Base-by-base conservation (phyloP, 2,888 invertebrate genomes). In the Leptothorax acervorum region DNA sequence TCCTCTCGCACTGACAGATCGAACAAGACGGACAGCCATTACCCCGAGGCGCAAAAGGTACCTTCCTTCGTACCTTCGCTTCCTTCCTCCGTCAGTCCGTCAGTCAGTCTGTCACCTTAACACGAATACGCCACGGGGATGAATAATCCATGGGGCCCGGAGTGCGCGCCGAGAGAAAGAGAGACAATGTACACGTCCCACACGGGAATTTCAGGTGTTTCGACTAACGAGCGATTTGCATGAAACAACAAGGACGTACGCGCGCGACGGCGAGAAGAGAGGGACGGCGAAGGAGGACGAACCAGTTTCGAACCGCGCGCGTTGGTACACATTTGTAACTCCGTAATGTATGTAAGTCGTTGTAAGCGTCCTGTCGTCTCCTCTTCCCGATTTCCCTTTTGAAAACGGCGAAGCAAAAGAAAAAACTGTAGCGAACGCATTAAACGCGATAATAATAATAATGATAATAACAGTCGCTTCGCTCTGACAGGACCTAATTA, bases 61-160 rank as follows among this genome's bases (percentile, higher is more conserved):
- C 68, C 75, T 63, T 70, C 39, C 55, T 57, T 57, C 74, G 73
- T 68, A 63, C 65, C 71, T 75, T 76, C 55, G 62, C 60, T 70
- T 57, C 71, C 42, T 63, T 76, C 75, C 82, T 68, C 81, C 79
- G 57, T 75, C 53, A 51, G 85, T 78, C 84, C 73, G 75, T 82
- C 89, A 75, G 62, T 74, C 73, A 28, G 82, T 74, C 74, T 73
- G 87, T 88, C 90, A 87, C 79, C 78, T 63, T 78, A 88, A 90
- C 88, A 84, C 88, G 81, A 74, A 79, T 60, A 74, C 84, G 84
- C 73, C 73, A 84, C 84, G 83, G 83, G 87, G 88, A 93, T 93
- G 92, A 93, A 94, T 94, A 93, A 93, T 93, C 93, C 92, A 93
- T 93, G 91, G 88, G 83, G 86, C 76, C 45, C n/a, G 78, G 71